phyloP scores from a whole-genome alignment of 1,140 invertebrate genomes.

The Pogonus chalceus region DNA sequence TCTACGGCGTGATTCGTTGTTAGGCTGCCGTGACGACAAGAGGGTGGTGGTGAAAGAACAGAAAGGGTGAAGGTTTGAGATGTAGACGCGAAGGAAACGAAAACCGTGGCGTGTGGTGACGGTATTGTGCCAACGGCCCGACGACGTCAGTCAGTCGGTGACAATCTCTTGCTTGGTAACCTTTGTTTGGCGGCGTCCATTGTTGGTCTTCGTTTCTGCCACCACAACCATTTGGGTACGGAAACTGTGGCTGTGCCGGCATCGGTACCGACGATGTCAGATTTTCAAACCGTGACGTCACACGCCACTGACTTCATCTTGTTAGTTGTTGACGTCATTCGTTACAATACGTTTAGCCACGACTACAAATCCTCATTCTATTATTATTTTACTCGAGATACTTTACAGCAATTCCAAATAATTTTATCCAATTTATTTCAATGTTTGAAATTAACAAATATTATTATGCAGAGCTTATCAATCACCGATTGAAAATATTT shows the following conservation, averaged over 20 bases:
- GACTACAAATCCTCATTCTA: not conserved
- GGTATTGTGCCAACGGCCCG: not conserved
- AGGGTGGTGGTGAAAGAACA: not conserved
- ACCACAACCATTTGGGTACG: not conserved
- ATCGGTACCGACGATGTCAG: not conserved
- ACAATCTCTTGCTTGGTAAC: not conserved
- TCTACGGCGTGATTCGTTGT: too few species aligned
- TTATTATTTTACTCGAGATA: too few species aligned
- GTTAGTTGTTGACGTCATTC: slow-evolving; percentile 3
- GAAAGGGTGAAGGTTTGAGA: not conserved
- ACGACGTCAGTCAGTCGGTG: not conserved
- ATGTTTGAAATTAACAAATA: too few species aligned
- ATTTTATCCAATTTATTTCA: too few species aligned
- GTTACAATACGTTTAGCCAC: not conserved
- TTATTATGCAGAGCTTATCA: too few species aligned
- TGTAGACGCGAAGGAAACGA: not conserved
- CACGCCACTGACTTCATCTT: slow-evolving; percentile 7
- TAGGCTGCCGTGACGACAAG: too few species aligned
- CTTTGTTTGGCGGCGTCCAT: slow-evolving; percentile 3
- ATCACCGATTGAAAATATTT: too few species aligned
- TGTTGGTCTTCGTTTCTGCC: not conserved
- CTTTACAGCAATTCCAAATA: too few species aligned
- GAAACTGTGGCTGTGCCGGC: not conserved
- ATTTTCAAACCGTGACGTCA: slow-evolving; percentile 8
- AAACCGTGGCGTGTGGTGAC: not conserved